phyloP scores from a whole-genome alignment of 2,797 vertebrate genomes.

The Lepidocolaptes lacrymiger region DNA sequence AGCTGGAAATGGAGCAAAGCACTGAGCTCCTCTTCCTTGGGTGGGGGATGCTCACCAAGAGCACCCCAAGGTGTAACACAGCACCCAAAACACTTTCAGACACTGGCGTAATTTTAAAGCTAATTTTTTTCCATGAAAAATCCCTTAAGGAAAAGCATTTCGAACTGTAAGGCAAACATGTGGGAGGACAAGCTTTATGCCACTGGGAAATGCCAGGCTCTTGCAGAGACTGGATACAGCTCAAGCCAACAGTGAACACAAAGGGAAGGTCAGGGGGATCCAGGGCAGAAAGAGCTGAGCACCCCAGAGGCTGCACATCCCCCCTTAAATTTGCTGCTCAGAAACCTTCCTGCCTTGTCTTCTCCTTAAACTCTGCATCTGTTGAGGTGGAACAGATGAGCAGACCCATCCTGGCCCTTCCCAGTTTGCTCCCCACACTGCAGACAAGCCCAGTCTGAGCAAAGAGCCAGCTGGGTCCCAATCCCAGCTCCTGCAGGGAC shows the following conservation, averaged over 20 bases:
- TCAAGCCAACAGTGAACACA: neutral
- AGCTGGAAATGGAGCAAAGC: neutral
- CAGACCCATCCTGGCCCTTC: neutral
- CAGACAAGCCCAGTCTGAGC: neutral
- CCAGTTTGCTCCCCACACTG: neutral
- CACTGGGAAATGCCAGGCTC: neutral
- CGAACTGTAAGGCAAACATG: fast-evolving
- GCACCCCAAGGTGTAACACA: neutral
- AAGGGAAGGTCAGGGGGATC: neutral
- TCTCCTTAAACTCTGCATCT: neutral
- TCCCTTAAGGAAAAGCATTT: neutral
- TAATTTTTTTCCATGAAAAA: neutral
- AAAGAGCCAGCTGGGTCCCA: neutral
- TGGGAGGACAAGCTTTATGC: neutral
- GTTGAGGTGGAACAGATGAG: neutral
- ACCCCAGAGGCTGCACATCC: neutral
- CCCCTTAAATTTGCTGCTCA: neutral
- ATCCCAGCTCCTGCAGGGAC: neutral
- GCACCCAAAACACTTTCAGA: neutral
- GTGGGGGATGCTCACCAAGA: neutral
- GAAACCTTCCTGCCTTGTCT: neutral
- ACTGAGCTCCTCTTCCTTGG: fast-evolving
- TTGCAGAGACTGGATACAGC: neutral
- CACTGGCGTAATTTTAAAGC: neutral
- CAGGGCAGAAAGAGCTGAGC: neutral